Evolutionary conservation across 1,140 invertebrate genomes (phyloP), one percentile per base, ranked within the genome.

Genomic region (Lamellibrachia luymesi): DNA sequence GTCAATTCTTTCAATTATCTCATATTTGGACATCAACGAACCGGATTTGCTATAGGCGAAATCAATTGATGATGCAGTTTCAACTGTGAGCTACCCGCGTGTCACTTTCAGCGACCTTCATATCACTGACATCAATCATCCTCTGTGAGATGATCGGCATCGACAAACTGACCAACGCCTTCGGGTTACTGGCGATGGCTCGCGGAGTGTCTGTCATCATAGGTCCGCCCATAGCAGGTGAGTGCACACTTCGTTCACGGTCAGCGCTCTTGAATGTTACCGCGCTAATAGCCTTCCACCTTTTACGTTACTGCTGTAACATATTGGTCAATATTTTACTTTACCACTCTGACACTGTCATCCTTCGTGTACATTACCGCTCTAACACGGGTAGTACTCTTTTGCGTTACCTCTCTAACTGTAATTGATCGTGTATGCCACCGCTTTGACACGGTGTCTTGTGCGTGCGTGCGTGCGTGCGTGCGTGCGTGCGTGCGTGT

Each of bases 61-160:
- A 38, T 38, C 38, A 38, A 1, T 38, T 38, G 38, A 38, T 38
- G 38, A 38, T 38, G 38, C 38, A 38, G 38, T 38, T 38, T 38
- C 38, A 38, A 38, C 38, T 38, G 38, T 38, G 38, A 38, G 38
- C 38, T 38, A 38, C 38, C 38, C 38, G 38, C 38, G 38, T n/a
- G n/a, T n/a, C n/a, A 49, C 90, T 96, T 97, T 94, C 97, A 99
- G 98, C 99, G 94, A 99, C 98, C 52, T 99, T 99, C 96, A 99
- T 99, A 94, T 99, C 98, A 1, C 96, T 99, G 90, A 99, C 99
- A 64, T 99, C 99, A 38, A 99, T 99, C 95, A 99, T 99, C 95
- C 97, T 99, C 91, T 99, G 99, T 94, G 99, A 99, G 95, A 97
- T 99, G 27, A 97, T 99, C 56, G 99, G 99, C 22, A 97, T 99